A percentile compares a stretch with the other conserved stretches of the same genome.
Evolutionary conservation across 2,113 vertebrate species (phyloP).

Genomic region (Salvelinus namaycush): DNA sequence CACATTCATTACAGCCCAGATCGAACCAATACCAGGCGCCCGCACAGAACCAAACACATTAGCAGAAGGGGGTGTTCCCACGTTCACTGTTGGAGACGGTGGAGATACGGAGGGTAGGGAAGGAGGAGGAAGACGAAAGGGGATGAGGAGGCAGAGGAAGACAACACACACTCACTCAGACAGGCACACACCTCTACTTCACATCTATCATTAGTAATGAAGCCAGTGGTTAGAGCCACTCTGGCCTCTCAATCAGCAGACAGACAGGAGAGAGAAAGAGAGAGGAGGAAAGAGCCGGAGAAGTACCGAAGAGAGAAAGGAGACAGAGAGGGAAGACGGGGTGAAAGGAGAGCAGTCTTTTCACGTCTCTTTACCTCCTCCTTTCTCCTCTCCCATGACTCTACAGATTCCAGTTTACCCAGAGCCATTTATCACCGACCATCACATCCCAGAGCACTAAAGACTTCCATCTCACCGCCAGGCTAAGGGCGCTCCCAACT

Average conservation of each 20-base stretch:
- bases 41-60: constrained; percentile 47
- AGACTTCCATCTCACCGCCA: constrained; percentile 22
- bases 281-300: background rate
- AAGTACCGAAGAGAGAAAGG: background rate
- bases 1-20: constrained; percentile 74
- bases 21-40: constrained; percentile 61
- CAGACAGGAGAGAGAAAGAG: too few relatives aligned
- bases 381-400: too few relatives aligned
- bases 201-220: constrained; percentile 69
- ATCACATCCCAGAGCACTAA: background rate
- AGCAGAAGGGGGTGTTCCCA: background rate
- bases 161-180: constrained; percentile 6
- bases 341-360: too few relatives aligned
- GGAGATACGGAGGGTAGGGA: background rate
- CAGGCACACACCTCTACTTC: constrained; percentile 27
- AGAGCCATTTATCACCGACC: too few relatives aligned
- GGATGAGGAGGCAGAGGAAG: background rate
- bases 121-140: background rate
- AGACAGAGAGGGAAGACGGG: constrained; percentile 2
- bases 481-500: constrained; percentile 6
- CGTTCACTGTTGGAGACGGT: constrained; percentile 5
- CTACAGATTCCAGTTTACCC: too few relatives aligned
- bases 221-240: constrained; percentile 54
- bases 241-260: constrained; percentile 49
- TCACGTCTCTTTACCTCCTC: too few relatives aligned